These are phyloP conservation scores for Cyclina sinensis DNA, from an alignment of 1,140 invertebrate species.

Conservation along the genomic window DNA sequence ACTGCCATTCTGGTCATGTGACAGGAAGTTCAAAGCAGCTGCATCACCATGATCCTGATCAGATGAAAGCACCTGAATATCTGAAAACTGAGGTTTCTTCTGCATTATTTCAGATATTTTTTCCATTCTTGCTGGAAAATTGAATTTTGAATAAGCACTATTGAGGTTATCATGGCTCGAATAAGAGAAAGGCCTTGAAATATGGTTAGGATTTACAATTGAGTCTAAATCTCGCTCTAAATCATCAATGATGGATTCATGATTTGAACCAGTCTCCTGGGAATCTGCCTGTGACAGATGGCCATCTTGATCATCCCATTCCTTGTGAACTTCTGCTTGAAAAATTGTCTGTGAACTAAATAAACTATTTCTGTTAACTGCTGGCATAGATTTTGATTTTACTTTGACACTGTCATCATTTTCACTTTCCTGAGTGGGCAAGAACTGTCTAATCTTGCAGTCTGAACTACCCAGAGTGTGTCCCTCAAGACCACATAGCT, in stretches of 20 bases:
- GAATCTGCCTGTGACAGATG: conserved; percentile 70
- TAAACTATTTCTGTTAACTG: conserved; percentile 71
- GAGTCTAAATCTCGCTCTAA: conserved; percentile 79
- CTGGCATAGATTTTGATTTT: conserved; percentile 76
- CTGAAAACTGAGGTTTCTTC: conserved; percentile 1
- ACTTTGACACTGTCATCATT: conserved; percentile 61
- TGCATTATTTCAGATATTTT: conserved; percentile 42
- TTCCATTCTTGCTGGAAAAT: conserved; percentile 52
- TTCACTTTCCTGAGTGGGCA: conserved; percentile 59
- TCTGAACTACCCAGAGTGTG: conserved; percentile 57
- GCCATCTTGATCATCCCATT: conserved; percentile 77
- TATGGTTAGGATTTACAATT: conserved; percentile 74
- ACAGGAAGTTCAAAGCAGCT: conserved; percentile 28
- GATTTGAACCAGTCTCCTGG: conserved; percentile 75
- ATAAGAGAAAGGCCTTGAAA: conserved; percentile 16
- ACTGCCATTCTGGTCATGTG: background rate
- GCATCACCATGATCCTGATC: background rate
- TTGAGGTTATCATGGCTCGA: conserved; percentile 31
- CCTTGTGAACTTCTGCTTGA: conserved; percentile 83
- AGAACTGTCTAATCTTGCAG: conserved; percentile 65
- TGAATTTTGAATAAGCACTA: conserved; percentile 9
- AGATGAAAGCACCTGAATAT: background rate
- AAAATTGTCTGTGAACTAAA: conserved; percentile 81
- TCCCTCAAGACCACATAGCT: conserved; percentile 70
- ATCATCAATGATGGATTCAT: conserved; percentile 75